These are phyloP conservation scores for Rhinophrynus dorsalis DNA, from an alignment of 2,797 vertebrate species.

Conservation along the genomic window DNA sequence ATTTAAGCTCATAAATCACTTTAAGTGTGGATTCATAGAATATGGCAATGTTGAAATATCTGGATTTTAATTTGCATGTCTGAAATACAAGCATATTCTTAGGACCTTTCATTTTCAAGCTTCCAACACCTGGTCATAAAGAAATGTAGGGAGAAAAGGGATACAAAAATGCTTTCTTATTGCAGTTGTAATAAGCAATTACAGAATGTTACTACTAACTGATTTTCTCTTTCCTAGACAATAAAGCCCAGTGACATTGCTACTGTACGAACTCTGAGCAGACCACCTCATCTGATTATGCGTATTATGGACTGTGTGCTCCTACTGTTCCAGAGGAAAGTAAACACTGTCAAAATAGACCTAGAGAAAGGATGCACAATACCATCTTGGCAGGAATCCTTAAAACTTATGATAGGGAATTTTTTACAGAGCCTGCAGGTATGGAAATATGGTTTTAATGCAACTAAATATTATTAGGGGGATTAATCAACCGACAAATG, in stretches of 20 bases:
- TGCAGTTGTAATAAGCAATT: too few relatives aligned
- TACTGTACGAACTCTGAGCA: slow-evolving; percentile 87
- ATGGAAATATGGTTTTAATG: background rate
- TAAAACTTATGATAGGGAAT: slow-evolving; percentile 96
- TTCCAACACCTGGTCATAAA: too few relatives aligned
- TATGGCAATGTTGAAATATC: too few relatives aligned
- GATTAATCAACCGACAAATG: too few relatives aligned
- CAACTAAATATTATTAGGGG: too few relatives aligned
- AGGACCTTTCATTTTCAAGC: too few relatives aligned
- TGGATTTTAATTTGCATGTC: too few relatives aligned
- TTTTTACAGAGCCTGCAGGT: slow-evolving; percentile 89
- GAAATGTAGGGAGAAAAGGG: too few relatives aligned
- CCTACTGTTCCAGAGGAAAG: slow-evolving; percentile 86
- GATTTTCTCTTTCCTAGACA: slow-evolving; percentile 68
- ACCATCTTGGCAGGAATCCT: slow-evolving; percentile 94
- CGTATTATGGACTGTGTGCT: slow-evolving; percentile 97
- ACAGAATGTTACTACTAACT: background rate
- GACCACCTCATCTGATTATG: slow-evolving; percentile 96
- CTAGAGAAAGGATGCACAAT: slow-evolving; percentile 77
- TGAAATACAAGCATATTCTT: too few relatives aligned
- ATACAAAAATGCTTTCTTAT: too few relatives aligned
- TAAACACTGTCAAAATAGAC: slow-evolving; percentile 83
- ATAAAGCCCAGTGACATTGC: slow-evolving; percentile 95
- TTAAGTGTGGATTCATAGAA: too few relatives aligned
- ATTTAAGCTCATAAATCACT: too few relatives aligned